These are phyloP conservation scores for Cynoglossus semilaevis DNA, from an alignment of 2,113 vertebrate species.

Conservation along the genomic window DNA sequence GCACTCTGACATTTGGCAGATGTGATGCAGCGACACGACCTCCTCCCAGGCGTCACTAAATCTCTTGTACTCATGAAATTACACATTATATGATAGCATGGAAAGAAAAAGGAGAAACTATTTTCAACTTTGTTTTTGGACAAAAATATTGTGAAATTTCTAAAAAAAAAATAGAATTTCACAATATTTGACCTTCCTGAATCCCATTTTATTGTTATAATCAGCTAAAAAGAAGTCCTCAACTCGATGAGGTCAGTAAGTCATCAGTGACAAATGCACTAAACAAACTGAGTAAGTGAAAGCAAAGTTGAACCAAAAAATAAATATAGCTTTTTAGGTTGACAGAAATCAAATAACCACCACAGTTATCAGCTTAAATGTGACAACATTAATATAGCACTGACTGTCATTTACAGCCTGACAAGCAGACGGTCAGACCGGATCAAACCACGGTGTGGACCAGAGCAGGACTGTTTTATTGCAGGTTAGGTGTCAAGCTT, in stretches of 20 bases:
- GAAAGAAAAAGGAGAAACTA: constrained; percentile 27
- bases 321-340: too few species aligned
- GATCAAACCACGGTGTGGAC: too few species aligned
- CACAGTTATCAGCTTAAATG: too few species aligned
- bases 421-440: too few species aligned
- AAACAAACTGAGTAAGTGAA: too few species aligned
- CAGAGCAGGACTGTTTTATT: too few species aligned
- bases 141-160: constrained; percentile 1
- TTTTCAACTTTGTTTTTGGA: background rate
- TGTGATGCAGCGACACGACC: constrained; percentile 27
- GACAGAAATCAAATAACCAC: too few species aligned
- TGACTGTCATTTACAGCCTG: too few species aligned
- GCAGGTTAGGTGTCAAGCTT: background rate
- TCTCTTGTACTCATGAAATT: constrained; percentile 7
- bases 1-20: constrained; percentile 47
- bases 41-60: constrained; percentile 14
- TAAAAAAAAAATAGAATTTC: constrained; percentile 5
- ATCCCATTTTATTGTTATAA: background rate
- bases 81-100: constrained; percentile 23
- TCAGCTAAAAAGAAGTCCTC: background rate
- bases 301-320: too few species aligned
- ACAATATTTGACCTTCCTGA: constrained; percentile 8
- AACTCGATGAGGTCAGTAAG: background rate
- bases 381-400: too few species aligned
- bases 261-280: background rate